Base-by-base conservation (phyloP, 2,888 invertebrate species). In the Thalpophila matura region DNA sequence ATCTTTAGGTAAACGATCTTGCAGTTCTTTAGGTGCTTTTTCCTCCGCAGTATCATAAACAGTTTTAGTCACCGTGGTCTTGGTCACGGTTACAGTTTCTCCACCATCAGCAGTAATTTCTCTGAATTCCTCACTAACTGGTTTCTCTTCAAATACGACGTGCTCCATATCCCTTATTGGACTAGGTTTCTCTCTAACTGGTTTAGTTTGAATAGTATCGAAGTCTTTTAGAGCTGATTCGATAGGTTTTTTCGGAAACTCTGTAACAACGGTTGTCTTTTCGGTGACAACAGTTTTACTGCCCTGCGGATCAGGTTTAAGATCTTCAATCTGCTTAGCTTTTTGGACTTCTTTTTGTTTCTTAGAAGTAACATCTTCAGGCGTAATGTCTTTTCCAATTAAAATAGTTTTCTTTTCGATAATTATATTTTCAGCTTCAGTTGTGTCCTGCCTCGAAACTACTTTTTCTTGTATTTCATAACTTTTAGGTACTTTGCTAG, bases 1-100 rank as follows among this genome's bases (percentile, higher is more conserved):
- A 47, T 50, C 37, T 38, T 47, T 61, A 51, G 31, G 26, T 6
- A 9, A 20, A 42, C 54, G 56, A 50, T 35, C 51, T 45, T 59
- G 49, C 1, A 7, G 43, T 62, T 53, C 61, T 35, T 64, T 71
- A 27, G 40, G 47, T 16, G 58, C 42, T 47, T 66, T 57, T 55
- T 79, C 79, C 12, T 76, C 63, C 5, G 74, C 65, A 7, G 77
- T 71, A 38, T 82, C 84, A 29, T 78, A 81, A 51, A 89, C 83
- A 4, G 89, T 87, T 57, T 87, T 86, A n/a, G 86, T 79, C 49
- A 86, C 81, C 45, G 80, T 83, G 4, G 86, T 89, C 75, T 85
- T 87, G 2, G 86, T 75, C 4, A 88, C 72, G 2, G 87, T 89
- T 22, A 87, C 80, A 51, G 87, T 77, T 81, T 87, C 84, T 45